phyloP scores from a whole-genome alignment of 2,797 vertebrate species.

The Chaenodraco wilsoni region DNA sequence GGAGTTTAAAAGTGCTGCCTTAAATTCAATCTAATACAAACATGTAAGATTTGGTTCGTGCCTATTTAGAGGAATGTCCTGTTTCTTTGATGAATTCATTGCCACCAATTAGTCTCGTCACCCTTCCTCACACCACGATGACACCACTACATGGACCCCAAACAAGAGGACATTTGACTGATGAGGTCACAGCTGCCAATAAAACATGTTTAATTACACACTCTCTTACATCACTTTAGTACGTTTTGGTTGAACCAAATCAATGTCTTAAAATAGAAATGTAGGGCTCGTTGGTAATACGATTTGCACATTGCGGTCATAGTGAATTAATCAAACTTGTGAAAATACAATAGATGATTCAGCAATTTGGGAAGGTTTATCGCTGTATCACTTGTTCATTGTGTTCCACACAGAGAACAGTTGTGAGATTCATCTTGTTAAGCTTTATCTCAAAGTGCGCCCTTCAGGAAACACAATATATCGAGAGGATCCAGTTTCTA shows the following conservation, averaged over 20 bases:
- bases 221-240: not conserved
- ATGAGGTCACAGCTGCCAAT: not conserved
- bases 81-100: not conserved
- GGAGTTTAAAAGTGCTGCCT: not conserved
- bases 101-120: not conserved
- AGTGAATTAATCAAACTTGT: not conserved
- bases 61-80: not conserved
- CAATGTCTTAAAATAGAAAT: not conserved
- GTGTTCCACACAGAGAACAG: slow-evolving; percentile 17
- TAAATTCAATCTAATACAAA: not conserved
- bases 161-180: not conserved
- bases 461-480: slow-evolving; percentile 46
- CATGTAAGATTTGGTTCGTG: not conserved
- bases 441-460: not conserved
- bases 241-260: not conserved
- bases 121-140: not conserved
- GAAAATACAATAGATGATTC: not conserved
- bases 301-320: not conserved
- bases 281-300: not conserved
- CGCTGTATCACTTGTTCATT: slow-evolving; percentile 12
- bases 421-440: slow-evolving; percentile 20
- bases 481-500: slow-evolving; percentile 49
- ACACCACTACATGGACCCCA: not conserved
- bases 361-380: not conserved
- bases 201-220: not conserved